Evolutionary conservation across 2,797 vertebrate genomes (phyloP).

Genomic region (Halcyon smyrnensis): DNA sequence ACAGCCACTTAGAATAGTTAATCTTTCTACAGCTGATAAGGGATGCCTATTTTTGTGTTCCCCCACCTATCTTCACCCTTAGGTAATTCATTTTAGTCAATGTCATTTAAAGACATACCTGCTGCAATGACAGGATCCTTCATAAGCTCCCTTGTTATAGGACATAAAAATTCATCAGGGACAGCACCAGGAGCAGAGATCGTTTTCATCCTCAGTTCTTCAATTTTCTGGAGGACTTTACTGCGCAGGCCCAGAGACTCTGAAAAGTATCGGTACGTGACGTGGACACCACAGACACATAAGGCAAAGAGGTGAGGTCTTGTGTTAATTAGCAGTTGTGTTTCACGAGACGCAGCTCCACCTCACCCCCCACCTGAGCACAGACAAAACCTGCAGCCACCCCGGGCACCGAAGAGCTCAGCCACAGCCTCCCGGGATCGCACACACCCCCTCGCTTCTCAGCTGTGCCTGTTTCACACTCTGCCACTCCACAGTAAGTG

Average conservation of each 20-base stretch:
- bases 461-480: background rate
- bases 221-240: slow-evolving; percentile 89
- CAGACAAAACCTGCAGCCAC: background rate
- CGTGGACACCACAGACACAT: background rate
- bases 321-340: background rate
- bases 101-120: slow-evolving; percentile 74
- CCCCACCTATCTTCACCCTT: background rate
- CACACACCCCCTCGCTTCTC: too few species aligned
- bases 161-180: slow-evolving; percentile 95
- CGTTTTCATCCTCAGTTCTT: slow-evolving; percentile 82
- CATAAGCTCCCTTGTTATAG: slow-evolving; percentile 95
- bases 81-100: background rate
- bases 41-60: background rate
- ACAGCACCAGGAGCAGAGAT: slow-evolving; percentile 72
- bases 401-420: background rate
- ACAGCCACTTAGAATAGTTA: background rate
- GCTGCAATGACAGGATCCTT: slow-evolving; percentile 94
- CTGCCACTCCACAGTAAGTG: background rate
- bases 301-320: background rate
- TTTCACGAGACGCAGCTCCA: background rate
- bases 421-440: too few species aligned
- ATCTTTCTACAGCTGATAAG: background rate
- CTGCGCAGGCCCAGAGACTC: slow-evolving; percentile 90
- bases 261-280: slow-evolving; percentile 62
- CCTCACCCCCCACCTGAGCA: too few species aligned